Evolutionary conservation across 2,888 invertebrate species (phyloP).

Genomic region (Antitype chi): DNA sequence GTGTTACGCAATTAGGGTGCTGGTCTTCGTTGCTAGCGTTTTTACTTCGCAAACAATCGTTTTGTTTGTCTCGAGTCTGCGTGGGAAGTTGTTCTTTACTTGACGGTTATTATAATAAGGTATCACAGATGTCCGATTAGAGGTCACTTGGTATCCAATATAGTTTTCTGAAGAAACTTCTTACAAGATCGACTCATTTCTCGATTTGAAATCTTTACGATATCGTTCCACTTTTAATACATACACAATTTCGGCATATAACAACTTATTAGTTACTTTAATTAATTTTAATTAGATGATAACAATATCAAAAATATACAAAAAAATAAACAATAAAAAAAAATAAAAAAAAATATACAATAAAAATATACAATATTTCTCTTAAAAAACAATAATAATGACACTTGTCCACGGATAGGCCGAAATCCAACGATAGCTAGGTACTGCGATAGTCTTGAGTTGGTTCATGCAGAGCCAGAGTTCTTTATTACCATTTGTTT

Average conservation of each 20-base stretch:
- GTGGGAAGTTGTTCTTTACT: conserved; percentile 33
- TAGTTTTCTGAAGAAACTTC: neutral
- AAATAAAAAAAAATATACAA: too few species aligned
- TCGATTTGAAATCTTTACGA: neutral
- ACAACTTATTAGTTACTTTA: neutral
- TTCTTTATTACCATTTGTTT: neutral
- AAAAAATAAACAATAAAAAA: too few species aligned
- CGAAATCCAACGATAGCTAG: neutral
- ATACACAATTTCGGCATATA: neutral
- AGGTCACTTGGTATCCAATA: conserved; percentile 19
- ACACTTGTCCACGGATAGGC: neutral
- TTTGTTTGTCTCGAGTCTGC: conserved; percentile 24
- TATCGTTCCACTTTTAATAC: neutral
- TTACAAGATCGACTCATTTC: neutral
- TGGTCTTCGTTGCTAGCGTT: neutral
- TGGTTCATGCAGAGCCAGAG: neutral
- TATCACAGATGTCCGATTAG: conserved; percentile 12
- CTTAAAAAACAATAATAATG: neutral
- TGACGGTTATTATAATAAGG: conserved; percentile 7
- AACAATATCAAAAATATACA: too few species aligned
- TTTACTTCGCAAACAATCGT: conserved; percentile 23
- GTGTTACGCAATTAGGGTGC: too few species aligned
- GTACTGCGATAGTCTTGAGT: neutral
- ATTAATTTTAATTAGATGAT: neutral
- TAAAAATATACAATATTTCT: too few species aligned